These are phyloP conservation scores for Knipowitschia caucasica DNA, from an alignment of 2,797 vertebrate species.

Conservation along the genomic window DNA sequence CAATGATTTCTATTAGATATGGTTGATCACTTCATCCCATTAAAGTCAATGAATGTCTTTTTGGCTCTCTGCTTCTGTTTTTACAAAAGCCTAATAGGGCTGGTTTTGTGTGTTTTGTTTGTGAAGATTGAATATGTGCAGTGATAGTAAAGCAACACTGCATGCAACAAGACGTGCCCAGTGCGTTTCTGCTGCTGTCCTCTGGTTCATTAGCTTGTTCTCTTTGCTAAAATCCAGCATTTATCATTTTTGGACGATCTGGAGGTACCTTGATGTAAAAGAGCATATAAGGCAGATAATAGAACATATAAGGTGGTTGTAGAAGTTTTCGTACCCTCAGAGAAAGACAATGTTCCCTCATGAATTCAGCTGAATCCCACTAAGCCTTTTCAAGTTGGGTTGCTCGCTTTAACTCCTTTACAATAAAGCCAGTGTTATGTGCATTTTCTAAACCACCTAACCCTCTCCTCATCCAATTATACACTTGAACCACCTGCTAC, in stretches of 20 bases:
- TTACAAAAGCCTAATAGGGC: constrained; percentile 79
- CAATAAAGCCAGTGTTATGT: constrained; percentile 4
- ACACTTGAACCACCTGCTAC: constrained; percentile 21
- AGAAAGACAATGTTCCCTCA: constrained; percentile 34
- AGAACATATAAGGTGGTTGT: too few relatives aligned
- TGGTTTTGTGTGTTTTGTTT: constrained; percentile 75
- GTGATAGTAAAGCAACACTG: constrained; percentile 57
- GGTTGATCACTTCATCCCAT: constrained; percentile 83
- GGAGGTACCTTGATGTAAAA: neutral
- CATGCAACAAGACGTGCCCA: constrained; percentile 60
- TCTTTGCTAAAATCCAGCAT: neutral
- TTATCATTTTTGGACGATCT: neutral
- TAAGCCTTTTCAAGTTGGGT: constrained; percentile 21
- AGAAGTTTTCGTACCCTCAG: too few relatives aligned
- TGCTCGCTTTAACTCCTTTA: constrained; percentile 9
- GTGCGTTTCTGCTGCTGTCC: constrained; percentile 58
- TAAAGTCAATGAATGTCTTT: constrained; percentile 84
- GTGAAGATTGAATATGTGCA: constrained; percentile 75
- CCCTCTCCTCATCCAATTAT: constrained; percentile 1
- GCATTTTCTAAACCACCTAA: neutral
- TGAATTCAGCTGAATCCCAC: constrained; percentile 37
- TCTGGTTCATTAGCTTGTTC: constrained; percentile 2
- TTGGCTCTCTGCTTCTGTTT: constrained; percentile 80
- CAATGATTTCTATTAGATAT: constrained; percentile 86
- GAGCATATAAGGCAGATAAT: neutral